Conservation (phyloP, 2,888 invertebrate genomes). For the Napeogenes inachia region DNA sequence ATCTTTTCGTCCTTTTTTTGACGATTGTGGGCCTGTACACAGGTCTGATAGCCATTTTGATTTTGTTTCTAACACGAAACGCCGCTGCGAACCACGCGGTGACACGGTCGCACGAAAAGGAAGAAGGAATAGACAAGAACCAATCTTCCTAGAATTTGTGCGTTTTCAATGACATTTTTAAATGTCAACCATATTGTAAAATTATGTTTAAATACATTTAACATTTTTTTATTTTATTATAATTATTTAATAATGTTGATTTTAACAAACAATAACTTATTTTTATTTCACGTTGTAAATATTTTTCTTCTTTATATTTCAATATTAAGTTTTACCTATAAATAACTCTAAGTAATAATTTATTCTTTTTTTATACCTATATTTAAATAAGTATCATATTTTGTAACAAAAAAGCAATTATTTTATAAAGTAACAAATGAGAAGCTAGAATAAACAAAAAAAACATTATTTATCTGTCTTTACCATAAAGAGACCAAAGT, state of each 20-base stretch:
- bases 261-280: no score
- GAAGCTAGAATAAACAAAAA: background rate
- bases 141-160: slow-evolving; percentile 58
- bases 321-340: no score
- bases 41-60: slow-evolving; percentile 92
- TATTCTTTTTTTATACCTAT: no score
- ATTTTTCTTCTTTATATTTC: no score
- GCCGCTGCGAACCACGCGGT: slow-evolving; percentile 75
- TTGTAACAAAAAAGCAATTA: background rate
- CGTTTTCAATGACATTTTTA: slow-evolving; percentile 42
- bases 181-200: no score
- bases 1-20: slow-evolving; percentile 98
- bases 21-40: slow-evolving; percentile 93
- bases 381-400: background rate
- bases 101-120: slow-evolving; percentile 76
- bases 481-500: slow-evolving; percentile 49
- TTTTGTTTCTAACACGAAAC: slow-evolving; percentile 59
- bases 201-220: no score
- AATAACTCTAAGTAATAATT: no score
- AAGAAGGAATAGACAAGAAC: slow-evolving; percentile 66
- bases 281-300: no score
- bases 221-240: no score
- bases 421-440: background rate
- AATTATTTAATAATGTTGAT: no score
- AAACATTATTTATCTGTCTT: slow-evolving; percentile 38